Base-by-base conservation (phyloP, 2,888 invertebrate genomes). In the Imbricaverruca yamaguchii region DNA sequence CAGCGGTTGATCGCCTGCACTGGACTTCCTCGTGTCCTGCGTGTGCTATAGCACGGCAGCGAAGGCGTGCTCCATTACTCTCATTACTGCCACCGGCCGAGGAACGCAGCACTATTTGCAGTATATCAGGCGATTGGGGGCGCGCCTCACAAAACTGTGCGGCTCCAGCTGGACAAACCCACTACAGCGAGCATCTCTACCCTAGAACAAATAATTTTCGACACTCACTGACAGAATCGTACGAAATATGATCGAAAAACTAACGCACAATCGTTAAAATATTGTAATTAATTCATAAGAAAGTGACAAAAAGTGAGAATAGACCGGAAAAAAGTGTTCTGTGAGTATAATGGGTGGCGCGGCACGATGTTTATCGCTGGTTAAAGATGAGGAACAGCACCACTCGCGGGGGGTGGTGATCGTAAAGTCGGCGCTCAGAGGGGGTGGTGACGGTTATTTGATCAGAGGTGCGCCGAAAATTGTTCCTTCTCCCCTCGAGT, bases 201-300 rank as follows among this genome's bases (percentile, higher is more conserved):
- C 74, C 74, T 53, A 74, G 74, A 74, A 74, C 74, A 74, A 74
- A 74, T 74, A 74, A 74, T 53, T 74, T 25, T 53, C 74, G 74
- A 74, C 74, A 74, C 74, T 18, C 53, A 53, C 74, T 74, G 74
- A 74, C 74, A 74, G 74, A 53, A 74, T 53, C 74, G 74, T 18
- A 74, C 74, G 53, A 74, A 74, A 74, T 74, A 74, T 53, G 74
- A 74, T 74, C 74, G 15, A 18, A 74, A 74, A 74, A 74, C 74
- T 74, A 74, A 74, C 74, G 74, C 74, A 53, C 74, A 53, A 74
- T 74, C 74, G 53, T 21, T 74, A 74, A 74, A 53, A 74, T 74
- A 74, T 74, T 74, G 53, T 53, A 74, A 74, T 74, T 74, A 74
- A 74, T 74, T 74, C 74, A 74, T 74, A 74, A 74, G 74, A 74